phyloP scores from a whole-genome alignment of 37 sponge, comb jelly and placozoan genomes.

The Geodia barretti region DNA sequence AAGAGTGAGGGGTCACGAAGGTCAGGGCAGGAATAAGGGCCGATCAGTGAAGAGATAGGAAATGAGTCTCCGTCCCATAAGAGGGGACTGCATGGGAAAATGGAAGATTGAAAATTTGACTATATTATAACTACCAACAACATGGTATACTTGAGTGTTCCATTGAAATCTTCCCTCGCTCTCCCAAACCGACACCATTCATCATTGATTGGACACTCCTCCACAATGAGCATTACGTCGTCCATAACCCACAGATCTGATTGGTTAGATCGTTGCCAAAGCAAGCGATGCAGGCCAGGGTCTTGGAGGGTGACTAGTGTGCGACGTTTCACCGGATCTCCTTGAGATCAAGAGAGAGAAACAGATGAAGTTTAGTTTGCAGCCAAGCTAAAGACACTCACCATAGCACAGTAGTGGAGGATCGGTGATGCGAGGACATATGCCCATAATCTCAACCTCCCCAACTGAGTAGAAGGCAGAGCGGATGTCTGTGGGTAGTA shows the following conservation, averaged over 20 bases:
- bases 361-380: background rate
- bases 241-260: background rate
- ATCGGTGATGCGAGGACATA: background rate
- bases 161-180: background rate
- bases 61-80: background rate
- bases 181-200: background rate
- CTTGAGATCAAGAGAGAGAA: background rate
- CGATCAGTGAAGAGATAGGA: background rate
- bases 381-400: background rate
- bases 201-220: background rate
- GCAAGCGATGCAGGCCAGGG: background rate
- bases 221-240: background rate
- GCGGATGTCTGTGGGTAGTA: background rate
- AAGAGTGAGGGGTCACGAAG: background rate
- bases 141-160: background rate
- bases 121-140: too few relatives aligned
- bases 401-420: background rate
- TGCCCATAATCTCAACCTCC: background rate
- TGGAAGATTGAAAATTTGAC: background rate
- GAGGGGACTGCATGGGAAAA: background rate
- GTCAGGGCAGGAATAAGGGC: background rate
- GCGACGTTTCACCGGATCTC: background rate
- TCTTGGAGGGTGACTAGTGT: background rate
- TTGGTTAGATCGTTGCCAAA: background rate
- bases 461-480: background rate